Percentiles rank a stretch among this genome's conserved stretches.
These are phyloP conservation scores for Drosophila arawakana DNA, from an alignment of 1,140 invertebrate species.

Conservation along the genomic window DNA sequence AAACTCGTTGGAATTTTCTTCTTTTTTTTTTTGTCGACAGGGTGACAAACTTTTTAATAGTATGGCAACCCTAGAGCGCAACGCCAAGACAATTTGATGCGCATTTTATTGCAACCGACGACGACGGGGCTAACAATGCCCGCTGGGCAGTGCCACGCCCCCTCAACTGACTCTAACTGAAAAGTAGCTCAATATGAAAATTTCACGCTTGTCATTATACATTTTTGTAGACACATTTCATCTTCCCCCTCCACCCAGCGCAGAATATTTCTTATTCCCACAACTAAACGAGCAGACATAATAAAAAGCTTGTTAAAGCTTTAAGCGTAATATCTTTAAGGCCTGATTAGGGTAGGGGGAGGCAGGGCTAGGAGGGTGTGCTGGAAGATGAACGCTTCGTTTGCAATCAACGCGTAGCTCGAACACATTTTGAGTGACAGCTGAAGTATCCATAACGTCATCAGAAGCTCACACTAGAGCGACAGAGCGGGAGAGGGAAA, in stretches of 20 bases:
- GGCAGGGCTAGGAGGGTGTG: not conserved
- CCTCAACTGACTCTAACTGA: not conserved
- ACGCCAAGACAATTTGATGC: slow-evolving; percentile 62
- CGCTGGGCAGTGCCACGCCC: slow-evolving; percentile 57
- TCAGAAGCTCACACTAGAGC: slow-evolving; percentile 49
- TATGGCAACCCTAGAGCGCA: slow-evolving; percentile 23
- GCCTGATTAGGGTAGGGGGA: not conserved
- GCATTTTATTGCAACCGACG: slow-evolving; percentile 72
- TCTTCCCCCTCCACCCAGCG: not conserved
- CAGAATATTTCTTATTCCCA: too few species aligned
- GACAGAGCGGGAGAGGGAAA: not conserved
- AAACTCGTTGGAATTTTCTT: slow-evolving; percentile 44
- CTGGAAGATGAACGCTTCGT: slow-evolving; percentile 1
- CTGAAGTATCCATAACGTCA: slow-evolving; percentile 79
- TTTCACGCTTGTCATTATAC: slow-evolving; percentile 77
- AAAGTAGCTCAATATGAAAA: slow-evolving; percentile 71
- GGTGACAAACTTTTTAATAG: slow-evolving; percentile 76
- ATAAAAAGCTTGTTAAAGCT: slow-evolving; percentile 39
- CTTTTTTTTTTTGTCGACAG: slow-evolving; percentile 11
- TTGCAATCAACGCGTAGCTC: slow-evolving; percentile 58
- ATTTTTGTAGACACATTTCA: slow-evolving; percentile 44
- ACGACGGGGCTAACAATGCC: slow-evolving; percentile 63
- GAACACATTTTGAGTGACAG: slow-evolving; percentile 69
- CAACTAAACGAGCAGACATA: slow-evolving; percentile 11
- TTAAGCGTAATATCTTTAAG: slow-evolving; percentile 37